These are phyloP conservation scores for Heloderma charlesbogerti DNA, from an alignment of 2,113 vertebrate genomes.

Conservation along the genomic window DNA sequence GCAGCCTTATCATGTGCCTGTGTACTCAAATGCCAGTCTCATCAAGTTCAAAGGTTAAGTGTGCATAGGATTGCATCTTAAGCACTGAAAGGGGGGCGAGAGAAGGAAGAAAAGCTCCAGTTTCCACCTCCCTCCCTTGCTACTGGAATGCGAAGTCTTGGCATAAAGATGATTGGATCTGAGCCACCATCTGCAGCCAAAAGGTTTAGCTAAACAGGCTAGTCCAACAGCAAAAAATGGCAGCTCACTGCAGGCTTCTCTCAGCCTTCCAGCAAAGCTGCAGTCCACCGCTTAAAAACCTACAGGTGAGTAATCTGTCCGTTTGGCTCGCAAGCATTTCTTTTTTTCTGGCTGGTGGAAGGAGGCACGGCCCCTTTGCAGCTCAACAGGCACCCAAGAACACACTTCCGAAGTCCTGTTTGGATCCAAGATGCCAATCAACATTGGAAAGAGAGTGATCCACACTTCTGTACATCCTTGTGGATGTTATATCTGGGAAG, in stretches of 20 bases:
- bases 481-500: neutral
- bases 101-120: constrained; percentile 47
- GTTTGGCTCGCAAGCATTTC: constrained; percentile 25
- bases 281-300: constrained; percentile 41
- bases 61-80: constrained; percentile 47
- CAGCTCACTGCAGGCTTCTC: constrained; percentile 53
- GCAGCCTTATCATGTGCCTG: neutral
- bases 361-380: neutral
- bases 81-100: neutral
- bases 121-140: constrained; percentile 62
- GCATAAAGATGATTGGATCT: constrained; percentile 72
- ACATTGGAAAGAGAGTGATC: too few relatives aligned
- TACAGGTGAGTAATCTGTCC: constrained; percentile 49
- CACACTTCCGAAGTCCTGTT: neutral
- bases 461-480: accelerated
- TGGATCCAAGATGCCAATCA: neutral
- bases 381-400: neutral
- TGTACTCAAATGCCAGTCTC: neutral
- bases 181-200: constrained; percentile 67
- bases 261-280: constrained; percentile 33
- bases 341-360: neutral
- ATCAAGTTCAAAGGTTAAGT: neutral
- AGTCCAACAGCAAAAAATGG: constrained; percentile 48
- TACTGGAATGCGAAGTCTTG: constrained; percentile 71
- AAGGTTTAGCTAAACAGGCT: constrained; percentile 54